Base-by-base conservation (phyloP, 2,113 vertebrate genomes). In the Nerophis ophidion region DNA sequence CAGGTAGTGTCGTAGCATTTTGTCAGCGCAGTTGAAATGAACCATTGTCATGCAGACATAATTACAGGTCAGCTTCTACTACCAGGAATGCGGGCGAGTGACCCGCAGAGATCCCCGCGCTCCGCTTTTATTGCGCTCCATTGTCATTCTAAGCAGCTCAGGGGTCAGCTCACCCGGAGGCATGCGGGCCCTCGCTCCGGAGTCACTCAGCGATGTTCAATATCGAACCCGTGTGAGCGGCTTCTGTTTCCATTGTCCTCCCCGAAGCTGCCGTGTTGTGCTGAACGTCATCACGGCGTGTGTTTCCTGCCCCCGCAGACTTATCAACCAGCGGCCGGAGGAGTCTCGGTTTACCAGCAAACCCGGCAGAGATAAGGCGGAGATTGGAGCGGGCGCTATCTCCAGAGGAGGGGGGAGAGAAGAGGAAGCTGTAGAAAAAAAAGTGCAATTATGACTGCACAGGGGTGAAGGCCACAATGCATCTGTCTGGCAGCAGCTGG, bases 151-250 rank as follows among this genome's bases (percentile, higher is more conserved):
- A 82, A 81, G 57, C 4, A 26, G 59, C 67, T 61, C 62, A 15
- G 48, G 71, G 68, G 75, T 80, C 61, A 75, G 50, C n/a, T 75
- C 66, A 82, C 83, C 83, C 72, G 75, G 44, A 85, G 80, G 71
- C 80, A 78, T 34, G 26, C 26, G 48, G 59, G 55, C 57, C 44
- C 15, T 48, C 10, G 64, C 45, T 8, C 26, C 15, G 40, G 40
- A 60, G 72, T 87, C 83, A 84, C 82, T 87, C 77, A 79, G 65
- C 79, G 72, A 57, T 62, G 12, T 73, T 77, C 71, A 79, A 79
- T 80, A 53, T 48, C 70, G 45, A 40, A 63, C 33, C 38, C 59
- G 48, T 45, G 58, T 7, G 46, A 26, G 33, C 55, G 49, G 60
- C 19, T 61, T 53, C 52, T 9, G 13, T 16, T 54, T 54, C 34